Evolutionary conservation across 1,140 invertebrate species (phyloP).

Genomic region (Drosophila repletoides): DNA sequence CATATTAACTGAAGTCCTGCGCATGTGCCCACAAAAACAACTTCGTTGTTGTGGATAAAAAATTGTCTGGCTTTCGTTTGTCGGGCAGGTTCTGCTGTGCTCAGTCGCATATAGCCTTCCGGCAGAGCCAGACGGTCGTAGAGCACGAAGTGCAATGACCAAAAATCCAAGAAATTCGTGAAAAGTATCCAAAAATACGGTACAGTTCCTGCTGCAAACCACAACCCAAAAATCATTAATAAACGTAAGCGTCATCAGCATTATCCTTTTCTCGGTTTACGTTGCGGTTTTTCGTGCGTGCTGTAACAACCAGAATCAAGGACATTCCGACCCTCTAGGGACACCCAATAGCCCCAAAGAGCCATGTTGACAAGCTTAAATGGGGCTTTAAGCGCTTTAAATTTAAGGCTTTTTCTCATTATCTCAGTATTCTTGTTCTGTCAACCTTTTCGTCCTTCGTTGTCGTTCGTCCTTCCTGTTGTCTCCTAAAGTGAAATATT

Average conservation of each 20-base stretch:
- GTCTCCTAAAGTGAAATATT: constrained; percentile 43
- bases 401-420: constrained; percentile 51
- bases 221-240: constrained; percentile 11
- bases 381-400: constrained; percentile 46
- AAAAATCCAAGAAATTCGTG: too few relatives aligned
- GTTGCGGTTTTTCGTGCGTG: constrained; percentile 15
- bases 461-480: too few relatives aligned
- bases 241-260: constrained; percentile 6
- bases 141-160: too few relatives aligned
- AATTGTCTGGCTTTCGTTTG: not conserved
- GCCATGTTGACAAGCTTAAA: constrained; percentile 52
- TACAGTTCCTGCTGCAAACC: constrained; percentile 11
- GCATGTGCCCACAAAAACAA: constrained; percentile 71
- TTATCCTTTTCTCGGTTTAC: too few relatives aligned
- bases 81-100: not conserved
- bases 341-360: too few relatives aligned
- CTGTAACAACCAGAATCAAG: too few relatives aligned
- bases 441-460: too few relatives aligned
- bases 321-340: not conserved
- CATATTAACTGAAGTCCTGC: constrained; percentile 33
- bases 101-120: constrained; percentile 61
- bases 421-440: constrained; percentile 5
- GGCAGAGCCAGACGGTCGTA: constrained; percentile 53
- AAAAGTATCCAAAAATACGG: not conserved
- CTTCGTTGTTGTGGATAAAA: not conserved